Evolutionary conservation across 1,140 invertebrate genomes (phyloP).

Genomic region (Cydia splendana): DNA sequence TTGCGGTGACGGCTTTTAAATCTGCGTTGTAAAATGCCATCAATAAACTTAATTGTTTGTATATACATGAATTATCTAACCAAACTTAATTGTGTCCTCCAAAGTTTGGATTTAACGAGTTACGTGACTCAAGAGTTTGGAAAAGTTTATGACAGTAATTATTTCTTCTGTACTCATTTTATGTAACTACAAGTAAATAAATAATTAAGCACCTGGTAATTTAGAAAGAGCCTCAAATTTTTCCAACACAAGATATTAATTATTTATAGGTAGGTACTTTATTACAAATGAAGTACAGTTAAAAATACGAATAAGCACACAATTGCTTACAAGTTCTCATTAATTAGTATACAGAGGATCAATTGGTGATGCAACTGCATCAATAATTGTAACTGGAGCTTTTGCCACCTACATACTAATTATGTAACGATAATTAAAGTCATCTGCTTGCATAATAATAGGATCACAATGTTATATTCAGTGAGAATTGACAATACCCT

Average conservation of each 20-base stretch:
- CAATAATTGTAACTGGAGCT: slow-evolving; percentile 22
- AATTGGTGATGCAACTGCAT: not conserved
- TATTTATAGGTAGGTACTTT: too few species aligned
- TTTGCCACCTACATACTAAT: slow-evolving; percentile 27
- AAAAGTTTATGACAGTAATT: not conserved
- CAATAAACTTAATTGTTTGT: slow-evolving; percentile 41
- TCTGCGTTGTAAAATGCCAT: slow-evolving; percentile 37
- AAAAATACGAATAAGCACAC: too few species aligned
- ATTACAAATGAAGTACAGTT: too few species aligned
- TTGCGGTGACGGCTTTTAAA: slow-evolving; percentile 42
- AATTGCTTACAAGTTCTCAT: not conserved
- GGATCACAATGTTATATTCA: slow-evolving; percentile 53
- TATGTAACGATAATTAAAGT: slow-evolving; percentile 30
- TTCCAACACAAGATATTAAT: too few species aligned
- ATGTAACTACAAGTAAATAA: too few species aligned
- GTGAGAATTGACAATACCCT: slow-evolving; percentile 40
- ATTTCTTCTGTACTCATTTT: too few species aligned
- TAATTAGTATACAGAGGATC: not conserved
- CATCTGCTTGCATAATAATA: slow-evolving; percentile 47
- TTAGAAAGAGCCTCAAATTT: too few species aligned
- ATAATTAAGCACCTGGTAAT: too few species aligned
- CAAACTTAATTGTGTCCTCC: not conserved
- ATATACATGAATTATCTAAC: slow-evolving; percentile 29
- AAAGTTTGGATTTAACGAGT: not conserved
- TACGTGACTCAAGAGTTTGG: not conserved